Base-by-base conservation (phyloP, 1,140 invertebrate species). In the Platyscapa corneri region DNA sequence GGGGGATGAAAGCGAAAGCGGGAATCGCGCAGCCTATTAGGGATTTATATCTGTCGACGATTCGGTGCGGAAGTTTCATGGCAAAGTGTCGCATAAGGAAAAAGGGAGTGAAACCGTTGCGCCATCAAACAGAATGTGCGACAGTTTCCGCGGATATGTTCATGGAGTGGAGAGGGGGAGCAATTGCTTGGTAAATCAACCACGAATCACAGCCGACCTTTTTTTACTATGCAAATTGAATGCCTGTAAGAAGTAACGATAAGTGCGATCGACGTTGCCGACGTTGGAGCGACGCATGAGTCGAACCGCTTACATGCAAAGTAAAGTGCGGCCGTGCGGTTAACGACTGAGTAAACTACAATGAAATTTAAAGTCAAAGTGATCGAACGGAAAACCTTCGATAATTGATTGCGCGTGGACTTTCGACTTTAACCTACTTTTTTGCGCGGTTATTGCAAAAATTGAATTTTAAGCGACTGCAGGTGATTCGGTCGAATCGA, bases 1-100 rank as follows among this genome's bases (percentile, higher is more conserved):
- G 34, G 60, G 77, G 34, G n/a, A n/a, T 79, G 77, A 79, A 65
- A 79, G 77, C 16, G 34, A 79, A 53, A 70, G 42, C 70, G 23
- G 32, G 46, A 82, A 53, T 37, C 30, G 34, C 32, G 49, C 14
- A 30, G 37, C 46, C 81, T 82, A 75, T 82, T 82, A 75, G 14
- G 70, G 34, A 82, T 75, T 82, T 75, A 75, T 56, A 12, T 74
- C 34, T 42, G 46, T 23, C 10, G 39, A 30, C 0, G 56, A 49
- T 0, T 34, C 46, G 49, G 49, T 16, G 65, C 37, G 34, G n/a
- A 49, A 70, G 65, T 81, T 56, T 53, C n/a, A 53, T 34, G 30
- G n/a, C 74, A 10, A 76, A 76, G 46, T 53, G n/a, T 76, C 74
- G 77, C 30, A 56, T 37, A 64, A 79, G 30, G 42, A 70, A 70